Conservation (phyloP, 2,888 invertebrate species). For the Exephanes ischioxanthus region DNA sequence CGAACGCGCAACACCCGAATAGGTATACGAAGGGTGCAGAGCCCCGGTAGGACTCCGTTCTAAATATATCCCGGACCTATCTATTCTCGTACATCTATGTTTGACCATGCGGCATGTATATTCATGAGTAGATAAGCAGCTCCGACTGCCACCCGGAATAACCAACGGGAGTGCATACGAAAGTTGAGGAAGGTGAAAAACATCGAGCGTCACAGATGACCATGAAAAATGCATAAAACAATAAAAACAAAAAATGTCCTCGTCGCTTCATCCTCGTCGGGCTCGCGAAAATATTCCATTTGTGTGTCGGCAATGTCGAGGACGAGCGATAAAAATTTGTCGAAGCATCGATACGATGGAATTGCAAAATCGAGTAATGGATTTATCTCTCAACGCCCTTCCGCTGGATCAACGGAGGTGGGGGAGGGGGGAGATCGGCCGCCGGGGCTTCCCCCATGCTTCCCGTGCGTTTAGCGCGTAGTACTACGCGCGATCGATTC, state of each 20-base stretch:
- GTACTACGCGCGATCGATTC: constrained; percentile 50
- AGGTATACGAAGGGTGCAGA: constrained; percentile 28
- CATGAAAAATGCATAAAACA: constrained; percentile 13
- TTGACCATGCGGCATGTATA: constrained; percentile 53
- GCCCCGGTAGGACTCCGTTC: constrained; percentile 32
- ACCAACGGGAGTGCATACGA: constrained; percentile 17
- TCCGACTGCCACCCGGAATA: not conserved
- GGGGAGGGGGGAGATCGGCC: too few species aligned
- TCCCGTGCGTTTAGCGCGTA: constrained; percentile 14
- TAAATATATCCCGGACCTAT: constrained; percentile 51
- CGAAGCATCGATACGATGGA: not conserved
- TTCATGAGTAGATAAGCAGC: constrained; percentile 58
- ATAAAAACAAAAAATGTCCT: not conserved
- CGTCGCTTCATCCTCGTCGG: not conserved
- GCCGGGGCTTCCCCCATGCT: not conserved
- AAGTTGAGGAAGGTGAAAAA: constrained; percentile 20
- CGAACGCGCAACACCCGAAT: constrained; percentile 24
- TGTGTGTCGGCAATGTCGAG: constrained; percentile 14
- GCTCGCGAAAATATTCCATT: not conserved
- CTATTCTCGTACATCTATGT: constrained; percentile 61
- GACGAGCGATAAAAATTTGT: not conserved
- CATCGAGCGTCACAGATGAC: not conserved
- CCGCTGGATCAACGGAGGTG: not conserved
- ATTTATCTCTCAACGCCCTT: constrained; percentile 15
- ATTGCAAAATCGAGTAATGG: constrained; percentile 21